Evolutionary conservation across 2,113 vertebrate genomes (phyloP), one percentile per base, ranked within the genome.

Genomic region (Eulemur rufifrons): DNA sequence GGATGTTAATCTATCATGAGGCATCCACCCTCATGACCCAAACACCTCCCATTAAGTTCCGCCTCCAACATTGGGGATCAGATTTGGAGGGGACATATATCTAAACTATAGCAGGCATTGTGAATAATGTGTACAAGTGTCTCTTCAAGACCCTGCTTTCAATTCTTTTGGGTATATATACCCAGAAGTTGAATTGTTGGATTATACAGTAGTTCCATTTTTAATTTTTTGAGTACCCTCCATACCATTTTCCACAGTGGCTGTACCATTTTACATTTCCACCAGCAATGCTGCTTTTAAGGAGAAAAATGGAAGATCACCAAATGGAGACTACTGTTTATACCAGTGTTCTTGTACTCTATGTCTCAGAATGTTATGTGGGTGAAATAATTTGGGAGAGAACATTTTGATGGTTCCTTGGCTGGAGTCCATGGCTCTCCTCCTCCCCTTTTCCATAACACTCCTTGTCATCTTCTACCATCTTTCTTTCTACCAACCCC

Each of bases 301-400:
- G 89, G 37, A 8, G 69, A 37, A 39, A 54, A 59, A 8, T 13
- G 64, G 66, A 39, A 56, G 21, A 29, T 23, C 6, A 21, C 59
- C 34, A 25, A n/a, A 1, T 42, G 3, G 27, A 50, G 37, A 83
- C 27, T 25, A 2, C 14, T 15, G 9, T 56, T 47, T 17, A 0
- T n/a, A 11, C n/a, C 2, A 0, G 71, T n/a, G n/a, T 34, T 74
- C 32, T 54, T 29, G 9, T 45, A 11, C 6, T 42, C 89, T 2
- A 0, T 23, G 15, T 54, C 71, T 23, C 18, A 4, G 37, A 47
- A 39, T 0, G 0, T 8, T 29, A 34, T 15, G 50, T 0, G 4
- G 42, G 45, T 8, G 14, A 81, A 39, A 64, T 39, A 10, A 39
- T 47, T 39, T 17, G 77, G 77, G 56, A 13, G 18, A 69, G 68